phyloP scores from a whole-genome alignment of 2,113 vertebrate genomes.

The Sciurus niger region DNA sequence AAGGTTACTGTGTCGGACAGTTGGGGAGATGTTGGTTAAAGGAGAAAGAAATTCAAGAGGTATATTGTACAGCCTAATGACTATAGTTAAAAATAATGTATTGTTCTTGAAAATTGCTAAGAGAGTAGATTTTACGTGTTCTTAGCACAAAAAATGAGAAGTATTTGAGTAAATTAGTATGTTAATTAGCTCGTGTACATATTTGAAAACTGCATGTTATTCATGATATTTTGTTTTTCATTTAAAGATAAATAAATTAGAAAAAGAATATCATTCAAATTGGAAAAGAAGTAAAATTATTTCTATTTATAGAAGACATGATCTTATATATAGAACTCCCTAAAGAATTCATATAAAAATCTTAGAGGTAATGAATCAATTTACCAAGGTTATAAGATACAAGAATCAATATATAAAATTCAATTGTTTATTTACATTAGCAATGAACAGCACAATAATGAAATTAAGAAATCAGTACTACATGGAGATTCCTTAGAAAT shows the following conservation, averaged over 20 bases:
- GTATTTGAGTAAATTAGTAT: too few species aligned
- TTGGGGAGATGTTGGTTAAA: neutral
- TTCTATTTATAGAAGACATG: neutral
- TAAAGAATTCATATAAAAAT: neutral
- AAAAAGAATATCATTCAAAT: too few species aligned
- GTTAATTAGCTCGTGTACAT: too few species aligned
- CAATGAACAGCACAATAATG: neutral
- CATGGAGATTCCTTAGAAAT: too few species aligned
- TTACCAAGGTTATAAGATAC: neutral
- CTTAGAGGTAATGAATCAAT: neutral
- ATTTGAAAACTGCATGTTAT: too few species aligned
- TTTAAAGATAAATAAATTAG: too few species aligned
- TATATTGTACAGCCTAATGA: neutral
- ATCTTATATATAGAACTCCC: neutral
- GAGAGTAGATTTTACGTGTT: neutral
- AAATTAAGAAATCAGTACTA: slow-evolving; percentile 17
- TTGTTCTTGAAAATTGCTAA: neutral
- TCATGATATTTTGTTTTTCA: too few species aligned
- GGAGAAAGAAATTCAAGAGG: too few species aligned
- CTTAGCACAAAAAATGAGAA: neutral
- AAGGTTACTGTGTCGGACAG: too few species aligned
- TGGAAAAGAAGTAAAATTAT: too few species aligned
- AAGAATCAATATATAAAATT: neutral
- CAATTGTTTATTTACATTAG: neutral
- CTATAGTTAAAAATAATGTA: neutral